These are phyloP conservation scores for Eospalax fontanierii DNA, from an alignment of 2,797 vertebrate species.

Conservation along the genomic window DNA sequence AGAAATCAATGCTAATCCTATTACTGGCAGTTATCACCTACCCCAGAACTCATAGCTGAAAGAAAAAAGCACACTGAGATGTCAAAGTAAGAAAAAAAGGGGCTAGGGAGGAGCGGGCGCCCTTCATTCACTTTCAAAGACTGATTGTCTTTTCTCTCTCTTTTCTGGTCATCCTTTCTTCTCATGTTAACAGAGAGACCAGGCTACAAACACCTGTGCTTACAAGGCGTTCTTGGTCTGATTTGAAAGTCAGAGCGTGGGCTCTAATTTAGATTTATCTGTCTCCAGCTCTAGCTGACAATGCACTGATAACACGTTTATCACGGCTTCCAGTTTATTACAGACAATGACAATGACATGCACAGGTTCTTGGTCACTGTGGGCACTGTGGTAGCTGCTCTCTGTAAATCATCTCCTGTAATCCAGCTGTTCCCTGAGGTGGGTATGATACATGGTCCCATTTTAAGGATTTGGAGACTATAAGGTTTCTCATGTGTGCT, in stretches of 20 bases:
- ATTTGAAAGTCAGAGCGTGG: slow-evolving; percentile 80
- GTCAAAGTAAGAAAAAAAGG: slow-evolving; percentile 95
- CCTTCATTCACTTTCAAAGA: slow-evolving; percentile 99
- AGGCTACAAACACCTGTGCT: slow-evolving; percentile 81
- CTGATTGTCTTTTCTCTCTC: slow-evolving; percentile 91
- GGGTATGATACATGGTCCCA: slow-evolving; percentile 21
- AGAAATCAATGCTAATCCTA: slow-evolving; percentile 99
- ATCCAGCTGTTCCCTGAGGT: not conserved
- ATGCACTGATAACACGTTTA: slow-evolving; percentile 66
- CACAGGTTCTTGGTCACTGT: slow-evolving; percentile 18
- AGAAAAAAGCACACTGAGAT: slow-evolving; percentile 94
- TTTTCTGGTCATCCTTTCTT: slow-evolving; percentile 97
- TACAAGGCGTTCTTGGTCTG: slow-evolving; percentile 76
- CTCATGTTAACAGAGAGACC: slow-evolving; percentile 94
- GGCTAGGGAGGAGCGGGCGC: slow-evolving; percentile 86
- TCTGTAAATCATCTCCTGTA: slow-evolving; percentile 5
- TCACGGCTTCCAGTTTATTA: slow-evolving; percentile 60
- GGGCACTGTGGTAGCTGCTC: slow-evolving; percentile 5
- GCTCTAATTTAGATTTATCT: slow-evolving; percentile 76
- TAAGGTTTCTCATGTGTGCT: not conserved
- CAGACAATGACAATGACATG: slow-evolving; percentile 33
- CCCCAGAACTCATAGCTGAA: slow-evolving; percentile 99
- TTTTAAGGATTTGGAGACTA: slow-evolving; percentile 56
- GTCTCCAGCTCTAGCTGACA: slow-evolving; percentile 60
- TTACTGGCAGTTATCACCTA: slow-evolving; percentile 99